These are phyloP conservation scores for Bubalus kerabau DNA, from an alignment of 2,113 vertebrate genomes.

Conservation along the genomic window DNA sequence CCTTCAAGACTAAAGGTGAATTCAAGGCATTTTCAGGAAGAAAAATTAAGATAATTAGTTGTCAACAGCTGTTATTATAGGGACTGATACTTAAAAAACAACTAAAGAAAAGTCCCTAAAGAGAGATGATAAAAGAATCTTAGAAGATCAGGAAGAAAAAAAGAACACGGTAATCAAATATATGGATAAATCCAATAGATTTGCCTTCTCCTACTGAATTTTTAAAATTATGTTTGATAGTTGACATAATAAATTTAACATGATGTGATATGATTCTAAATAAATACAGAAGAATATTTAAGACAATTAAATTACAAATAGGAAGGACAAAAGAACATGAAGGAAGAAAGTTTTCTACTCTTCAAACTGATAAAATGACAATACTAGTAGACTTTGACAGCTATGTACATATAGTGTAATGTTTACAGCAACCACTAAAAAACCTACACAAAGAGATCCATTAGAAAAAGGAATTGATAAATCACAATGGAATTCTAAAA, in stretches of 20 bases:
- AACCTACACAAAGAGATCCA: not conserved
- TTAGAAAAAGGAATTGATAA: not conserved
- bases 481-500: not conserved
- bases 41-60: not conserved
- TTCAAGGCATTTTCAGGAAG: not conserved
- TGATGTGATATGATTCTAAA: not conserved
- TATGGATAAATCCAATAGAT: not conserved
- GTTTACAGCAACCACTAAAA: not conserved
- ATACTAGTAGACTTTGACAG: not conserved
- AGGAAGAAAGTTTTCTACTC: not conserved
- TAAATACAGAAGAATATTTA: not conserved
- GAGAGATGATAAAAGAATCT: not conserved
- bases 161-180: not conserved
- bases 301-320: not conserved
- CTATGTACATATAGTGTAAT: not conserved
- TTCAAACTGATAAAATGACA: not conserved
- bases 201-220: not conserved
- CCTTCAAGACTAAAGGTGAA: not conserved
- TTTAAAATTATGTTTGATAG: not conserved
- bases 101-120: not conserved
- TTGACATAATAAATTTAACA: not conserved
- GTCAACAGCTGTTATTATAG: not conserved
- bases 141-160: not conserved
- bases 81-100: not conserved
- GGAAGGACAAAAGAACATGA: not conserved